Evolutionary conservation across 2,888 invertebrate genomes (phyloP), one percentile per base, ranked within the genome.

Genomic region (Acanthosepion esculentum): DNA sequence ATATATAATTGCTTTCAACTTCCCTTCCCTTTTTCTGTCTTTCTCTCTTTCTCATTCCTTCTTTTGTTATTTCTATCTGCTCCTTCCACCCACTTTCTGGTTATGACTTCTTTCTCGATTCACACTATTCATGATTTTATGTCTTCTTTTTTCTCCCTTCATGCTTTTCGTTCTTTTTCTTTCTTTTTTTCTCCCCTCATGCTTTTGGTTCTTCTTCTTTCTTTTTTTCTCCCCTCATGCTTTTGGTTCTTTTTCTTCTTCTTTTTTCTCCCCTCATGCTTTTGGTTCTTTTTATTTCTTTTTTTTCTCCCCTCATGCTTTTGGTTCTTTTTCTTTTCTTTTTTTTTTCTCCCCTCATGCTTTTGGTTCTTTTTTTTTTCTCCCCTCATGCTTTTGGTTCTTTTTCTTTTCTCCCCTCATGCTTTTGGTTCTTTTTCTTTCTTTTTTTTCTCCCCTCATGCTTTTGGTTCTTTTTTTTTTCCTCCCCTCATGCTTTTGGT

Each of bases 141-240:
- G 0, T 10, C n/a, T n/a, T n/a, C n/a, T 18, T 8, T 15, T n/a
- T 8, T 3, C n/a, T n/a, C n/a, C 3, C n/a, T 8, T n/a, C n/a
- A 0, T 78, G 3, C 26, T 7, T 29, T 7, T 7, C 0, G 2
- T 26, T 23, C 0, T 3, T 8, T 29, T n/a, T n/a, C n/a, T 26
- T 26, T 26, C 29, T 26, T 26, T 3, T 26, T 23, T 23, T 0
- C 7, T 26, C 26, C 26, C 5, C 23, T 26, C 26, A 4, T 0
- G 0, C 0, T 29, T 26, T 7, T 64, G 3, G 2, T n/a, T n/a
- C n/a, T n/a, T n/a, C n/a, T 26, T 23, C 64, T 64, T 29, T 64
- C 0, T 64, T 26, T 8, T 5, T 64, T 26, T 0, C 5, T 26
- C 26, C 26, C 18, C 15, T 59, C 18, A n/a, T n/a, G n/a, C n/a